phyloP scores from a whole-genome alignment of 30 jellyfish, hydroid and myxozoan genomes.

The Rhopilema esculentum region DNA sequence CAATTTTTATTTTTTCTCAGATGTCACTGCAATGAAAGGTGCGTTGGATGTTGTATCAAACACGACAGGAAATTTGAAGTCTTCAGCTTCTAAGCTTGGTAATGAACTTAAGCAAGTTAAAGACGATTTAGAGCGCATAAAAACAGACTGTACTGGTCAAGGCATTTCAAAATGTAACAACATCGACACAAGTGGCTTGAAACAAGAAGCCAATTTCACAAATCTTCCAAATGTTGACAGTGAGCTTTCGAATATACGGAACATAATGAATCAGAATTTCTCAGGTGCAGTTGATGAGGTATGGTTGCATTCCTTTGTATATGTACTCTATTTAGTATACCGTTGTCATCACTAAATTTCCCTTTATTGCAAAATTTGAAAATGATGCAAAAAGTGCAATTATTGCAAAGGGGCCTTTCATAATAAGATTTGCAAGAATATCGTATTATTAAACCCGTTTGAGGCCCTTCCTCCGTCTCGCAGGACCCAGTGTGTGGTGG shows the following conservation, averaged over 20 bases:
- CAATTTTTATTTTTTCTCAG: slow-evolving; percentile 50
- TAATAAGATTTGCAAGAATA: too few species aligned
- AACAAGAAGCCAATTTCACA: slow-evolving; percentile 70
- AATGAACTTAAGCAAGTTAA: slow-evolving; percentile 14
- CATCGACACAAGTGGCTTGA: slow-evolving; percentile 44
- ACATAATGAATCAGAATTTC: slow-evolving; percentile 46
- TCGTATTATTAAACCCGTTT: too few species aligned
- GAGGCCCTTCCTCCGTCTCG: too few species aligned
- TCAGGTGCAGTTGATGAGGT: slow-evolving; percentile 74
- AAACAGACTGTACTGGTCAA: slow-evolving; percentile 13
- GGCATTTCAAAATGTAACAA: slow-evolving; percentile 12
- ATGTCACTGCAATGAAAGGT: slow-evolving; percentile 50
- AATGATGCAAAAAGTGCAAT: too few species aligned
- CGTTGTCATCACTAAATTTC: neutral
- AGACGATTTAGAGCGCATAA: slow-evolving; percentile 31
- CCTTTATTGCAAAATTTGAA: too few species aligned
- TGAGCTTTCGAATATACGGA: slow-evolving; percentile 56
- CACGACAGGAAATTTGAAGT: slow-evolving; percentile 37
- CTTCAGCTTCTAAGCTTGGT: slow-evolving; percentile 39
- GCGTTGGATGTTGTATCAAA: slow-evolving; percentile 51
- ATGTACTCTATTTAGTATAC: neutral
- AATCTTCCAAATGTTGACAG: slow-evolving; percentile 70
- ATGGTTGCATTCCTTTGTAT: too few species aligned
- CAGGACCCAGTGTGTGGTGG: too few species aligned
- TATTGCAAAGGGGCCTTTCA: too few species aligned